Conservation (phyloP, 1,140 invertebrate species). For the Pachypeltis micranthus region DNA sequence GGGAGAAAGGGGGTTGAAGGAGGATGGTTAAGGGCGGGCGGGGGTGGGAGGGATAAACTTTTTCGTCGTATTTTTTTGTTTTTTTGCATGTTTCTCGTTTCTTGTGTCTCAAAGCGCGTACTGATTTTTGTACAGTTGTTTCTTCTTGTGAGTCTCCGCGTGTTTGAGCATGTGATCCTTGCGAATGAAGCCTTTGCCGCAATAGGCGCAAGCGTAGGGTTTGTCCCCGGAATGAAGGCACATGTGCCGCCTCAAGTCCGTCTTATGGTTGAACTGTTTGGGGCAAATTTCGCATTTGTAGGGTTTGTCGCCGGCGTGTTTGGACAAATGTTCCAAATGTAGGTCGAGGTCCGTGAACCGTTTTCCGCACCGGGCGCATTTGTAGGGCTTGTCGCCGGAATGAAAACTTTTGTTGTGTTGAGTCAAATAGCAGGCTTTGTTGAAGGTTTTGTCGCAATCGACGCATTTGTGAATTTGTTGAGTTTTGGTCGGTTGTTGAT, state of each 20-base stretch:
- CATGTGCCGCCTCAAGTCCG: conserved; percentile 76
- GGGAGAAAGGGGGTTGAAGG: neutral
- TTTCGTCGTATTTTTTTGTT: too few species aligned
- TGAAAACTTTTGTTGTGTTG: conserved; percentile 85
- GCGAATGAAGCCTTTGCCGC: conserved; percentile 76
- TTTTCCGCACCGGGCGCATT: conserved; percentile 73
- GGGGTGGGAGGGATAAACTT: too few species aligned
- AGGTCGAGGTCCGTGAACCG: conserved; percentile 54
- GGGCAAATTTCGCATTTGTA: conserved; percentile 79
- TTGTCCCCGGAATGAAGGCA: conserved; percentile 62
- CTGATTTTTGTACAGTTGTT: conserved; percentile 15
- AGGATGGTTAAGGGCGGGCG: too few species aligned
- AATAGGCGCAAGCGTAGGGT: conserved; percentile 66
- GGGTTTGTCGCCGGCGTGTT: conserved; percentile 73
- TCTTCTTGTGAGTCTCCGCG: conserved; percentile 64
- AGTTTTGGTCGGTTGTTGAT: neutral
- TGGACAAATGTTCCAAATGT: conserved; percentile 56
- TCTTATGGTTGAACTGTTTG: conserved; percentile 84
- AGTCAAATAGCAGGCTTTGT: conserved; percentile 73
- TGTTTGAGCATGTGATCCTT: conserved; percentile 94
- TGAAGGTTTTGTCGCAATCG: conserved; percentile 73
- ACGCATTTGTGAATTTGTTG: conserved; percentile 47
- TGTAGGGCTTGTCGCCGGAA: conserved; percentile 70
- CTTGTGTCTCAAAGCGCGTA: neutral
- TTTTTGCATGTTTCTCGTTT: too few species aligned